A percentile compares a stretch with the other conserved stretches of the same genome.
These are phyloP conservation scores for Sitta carolinensis DNA, from an alignment of 2,797 vertebrate genomes.

Conservation along the genomic window DNA sequence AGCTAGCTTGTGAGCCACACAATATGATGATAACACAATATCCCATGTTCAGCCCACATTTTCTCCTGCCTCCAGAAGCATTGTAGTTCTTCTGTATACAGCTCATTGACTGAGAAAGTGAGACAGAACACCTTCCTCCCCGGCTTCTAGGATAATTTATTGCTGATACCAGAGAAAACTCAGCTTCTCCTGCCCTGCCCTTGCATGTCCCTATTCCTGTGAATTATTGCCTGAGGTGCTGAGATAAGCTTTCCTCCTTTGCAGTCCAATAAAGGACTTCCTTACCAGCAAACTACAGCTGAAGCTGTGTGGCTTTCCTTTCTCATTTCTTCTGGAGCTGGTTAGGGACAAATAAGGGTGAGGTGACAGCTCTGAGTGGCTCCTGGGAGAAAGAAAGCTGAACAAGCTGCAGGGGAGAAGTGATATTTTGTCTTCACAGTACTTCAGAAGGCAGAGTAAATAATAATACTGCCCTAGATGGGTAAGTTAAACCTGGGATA, in stretches of 20 bases:
- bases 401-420: not conserved
- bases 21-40: not conserved
- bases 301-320: not conserved
- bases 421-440: not conserved
- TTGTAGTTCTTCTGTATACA: not conserved
- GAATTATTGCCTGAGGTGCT: not conserved
- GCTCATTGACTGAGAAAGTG: not conserved
- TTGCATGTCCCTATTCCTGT: not conserved
- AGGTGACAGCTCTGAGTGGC: not conserved
- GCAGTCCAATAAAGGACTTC: not conserved
- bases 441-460: not conserved
- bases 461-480: not conserved
- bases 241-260: not conserved
- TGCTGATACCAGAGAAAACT: not conserved
- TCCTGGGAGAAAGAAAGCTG: not conserved
- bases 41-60: not conserved
- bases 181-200: not conserved
- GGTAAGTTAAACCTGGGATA: not conserved
- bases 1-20: not conserved
- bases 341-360: not conserved
- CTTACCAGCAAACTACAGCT: not conserved
- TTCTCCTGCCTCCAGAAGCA: not conserved
- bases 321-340: not conserved
- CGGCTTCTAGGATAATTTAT: not conserved
- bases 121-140: not conserved